A percentile compares a stretch with the other conserved stretches of the same genome.
Conservation (phyloP, 2,113 vertebrate species). For the Leptocoma aspasia region DNA sequence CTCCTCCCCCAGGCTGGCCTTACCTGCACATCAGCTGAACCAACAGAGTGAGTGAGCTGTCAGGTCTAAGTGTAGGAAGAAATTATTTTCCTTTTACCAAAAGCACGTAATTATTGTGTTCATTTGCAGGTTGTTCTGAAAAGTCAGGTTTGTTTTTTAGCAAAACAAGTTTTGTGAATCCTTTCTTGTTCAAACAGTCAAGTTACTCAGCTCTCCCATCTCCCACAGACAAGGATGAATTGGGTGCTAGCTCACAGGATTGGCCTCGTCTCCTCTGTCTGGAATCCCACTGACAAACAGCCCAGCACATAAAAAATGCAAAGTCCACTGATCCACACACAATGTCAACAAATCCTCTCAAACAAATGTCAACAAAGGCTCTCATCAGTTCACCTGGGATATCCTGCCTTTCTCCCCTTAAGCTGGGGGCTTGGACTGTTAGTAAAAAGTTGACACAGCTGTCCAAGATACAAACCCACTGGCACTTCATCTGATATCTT, state of each 20-base stretch:
- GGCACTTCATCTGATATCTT: conserved; percentile 67
- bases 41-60: neutral
- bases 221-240: neutral
- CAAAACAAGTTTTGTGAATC: neutral
- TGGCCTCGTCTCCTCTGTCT: neutral
- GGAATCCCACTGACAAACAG: neutral
- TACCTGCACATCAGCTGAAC: neutral
- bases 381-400: neutral
- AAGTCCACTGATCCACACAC: neutral
- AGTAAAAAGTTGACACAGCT: conserved; percentile 71
- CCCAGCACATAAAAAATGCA: neutral
- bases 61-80: neutral
- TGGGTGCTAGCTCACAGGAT: neutral
- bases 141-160: neutral
- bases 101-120: neutral
- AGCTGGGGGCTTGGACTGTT: neutral
- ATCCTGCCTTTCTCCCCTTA: neutral
- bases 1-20: neutral
- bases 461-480: conserved; percentile 40
- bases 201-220: neutral
- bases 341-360: neutral
- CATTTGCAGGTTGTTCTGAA: neutral
- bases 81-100: neutral
- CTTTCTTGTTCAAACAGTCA: neutral
- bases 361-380: no score